Conservation (phyloP, 1,140 invertebrate species). For the Brachionus plicatilis region DNA sequence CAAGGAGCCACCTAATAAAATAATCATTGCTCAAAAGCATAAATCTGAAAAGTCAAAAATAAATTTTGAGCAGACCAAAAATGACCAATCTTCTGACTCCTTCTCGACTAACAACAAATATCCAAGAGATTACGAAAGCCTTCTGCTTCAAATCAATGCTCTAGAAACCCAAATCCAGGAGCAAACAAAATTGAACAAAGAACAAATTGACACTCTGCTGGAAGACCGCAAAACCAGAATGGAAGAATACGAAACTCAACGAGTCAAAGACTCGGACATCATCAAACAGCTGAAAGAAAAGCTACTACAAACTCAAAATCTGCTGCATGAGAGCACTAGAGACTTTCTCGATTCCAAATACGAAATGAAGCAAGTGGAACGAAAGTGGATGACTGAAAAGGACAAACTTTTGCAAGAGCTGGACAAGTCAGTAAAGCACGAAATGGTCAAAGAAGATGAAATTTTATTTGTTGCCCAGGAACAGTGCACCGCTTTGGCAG, state of each 20-base stretch:
- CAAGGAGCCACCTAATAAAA: slow-evolving; percentile 54
- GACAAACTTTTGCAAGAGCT: slow-evolving; percentile 47
- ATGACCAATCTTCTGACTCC: neutral
- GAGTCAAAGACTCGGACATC: slow-evolving; percentile 53
- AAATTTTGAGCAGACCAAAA: neutral
- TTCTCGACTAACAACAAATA: slow-evolving; percentile 44
- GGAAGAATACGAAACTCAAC: slow-evolving; percentile 52
- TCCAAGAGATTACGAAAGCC: slow-evolving; percentile 49
- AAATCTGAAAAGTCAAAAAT: neutral
- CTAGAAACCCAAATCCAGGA: slow-evolving; percentile 53
- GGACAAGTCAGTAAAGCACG: slow-evolving; percentile 24
- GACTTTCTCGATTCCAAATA: slow-evolving; percentile 53
- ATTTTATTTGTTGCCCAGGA: slow-evolving; percentile 36
- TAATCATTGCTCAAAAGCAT: slow-evolving; percentile 50
- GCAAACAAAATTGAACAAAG: slow-evolving; percentile 52
- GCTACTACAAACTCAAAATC: slow-evolving; percentile 56
- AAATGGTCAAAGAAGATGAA: slow-evolving; percentile 12
- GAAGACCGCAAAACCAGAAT: slow-evolving; percentile 52
- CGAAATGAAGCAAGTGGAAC: slow-evolving; percentile 50
- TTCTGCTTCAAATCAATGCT: slow-evolving; percentile 49
- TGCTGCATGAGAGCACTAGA: slow-evolving; percentile 55
- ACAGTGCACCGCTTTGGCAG: neutral
- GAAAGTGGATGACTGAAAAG: slow-evolving; percentile 56
- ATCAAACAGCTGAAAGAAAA: slow-evolving; percentile 54
- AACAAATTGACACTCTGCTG: slow-evolving; percentile 51